Percentiles rank a stretch among this genome's conserved stretches.
These are phyloP conservation scores for Pilophorus perplexus DNA, from an alignment of 2,888 invertebrate genomes.

Conservation along the genomic window DNA sequence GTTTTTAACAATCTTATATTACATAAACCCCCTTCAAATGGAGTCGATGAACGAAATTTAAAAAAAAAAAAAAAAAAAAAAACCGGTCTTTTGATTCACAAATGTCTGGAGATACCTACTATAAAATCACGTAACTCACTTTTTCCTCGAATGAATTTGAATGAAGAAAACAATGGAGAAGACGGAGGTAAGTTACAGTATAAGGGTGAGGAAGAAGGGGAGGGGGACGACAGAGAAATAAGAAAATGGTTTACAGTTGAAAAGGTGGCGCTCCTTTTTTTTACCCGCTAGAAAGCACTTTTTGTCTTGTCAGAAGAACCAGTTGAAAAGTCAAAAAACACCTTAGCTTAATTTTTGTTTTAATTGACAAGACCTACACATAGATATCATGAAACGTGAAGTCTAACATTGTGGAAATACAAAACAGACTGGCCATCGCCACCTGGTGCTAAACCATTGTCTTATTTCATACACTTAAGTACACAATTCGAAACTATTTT, in stretches of 20 bases:
- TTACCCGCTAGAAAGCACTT: too few species aligned
- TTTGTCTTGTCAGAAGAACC: too few species aligned
- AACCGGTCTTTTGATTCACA: slow-evolving; percentile 7
- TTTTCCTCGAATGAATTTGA: too few species aligned
- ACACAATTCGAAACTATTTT: not conserved
- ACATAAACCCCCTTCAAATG: not conserved
- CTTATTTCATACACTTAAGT: slow-evolving; percentile 6
- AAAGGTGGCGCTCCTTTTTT: not conserved
- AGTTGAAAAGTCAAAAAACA: too few species aligned
- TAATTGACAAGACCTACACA: slow-evolving; percentile 29
- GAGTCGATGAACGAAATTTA: too few species aligned
- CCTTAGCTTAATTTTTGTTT: too few species aligned
- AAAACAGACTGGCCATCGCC: slow-evolving; percentile 11
- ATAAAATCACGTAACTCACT: too few species aligned
- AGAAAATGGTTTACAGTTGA: slow-evolving; percentile 10
- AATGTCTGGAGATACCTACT: not conserved
- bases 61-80: too few species aligned
- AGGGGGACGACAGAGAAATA: not conserved
- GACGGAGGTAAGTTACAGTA: not conserved
- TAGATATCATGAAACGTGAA: slow-evolving; percentile 2
- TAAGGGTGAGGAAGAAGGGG: not conserved
- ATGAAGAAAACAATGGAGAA: too few species aligned
- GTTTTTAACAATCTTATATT: slow-evolving; percentile 15
- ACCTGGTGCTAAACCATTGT: slow-evolving; percentile 18
- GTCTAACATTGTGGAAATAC: not conserved